These are phyloP conservation scores for Scatophagus argus DNA, from an alignment of 2,113 vertebrate species.

Conservation along the genomic window DNA sequence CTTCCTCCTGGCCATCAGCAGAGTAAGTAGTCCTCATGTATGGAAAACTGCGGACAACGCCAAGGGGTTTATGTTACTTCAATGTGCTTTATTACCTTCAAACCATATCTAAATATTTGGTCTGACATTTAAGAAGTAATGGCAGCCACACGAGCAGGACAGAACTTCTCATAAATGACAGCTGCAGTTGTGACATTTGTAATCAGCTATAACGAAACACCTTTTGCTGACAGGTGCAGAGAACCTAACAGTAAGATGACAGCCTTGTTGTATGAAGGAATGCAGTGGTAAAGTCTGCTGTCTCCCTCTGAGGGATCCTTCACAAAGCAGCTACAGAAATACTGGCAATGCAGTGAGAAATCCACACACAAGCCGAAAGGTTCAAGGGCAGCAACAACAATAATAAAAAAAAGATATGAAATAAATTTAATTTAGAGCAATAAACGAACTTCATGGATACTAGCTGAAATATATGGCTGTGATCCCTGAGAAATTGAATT, in stretches of 20 bases:
- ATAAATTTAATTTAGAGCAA: conserved; percentile 50
- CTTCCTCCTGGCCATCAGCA: conserved; percentile 95
- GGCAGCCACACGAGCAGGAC: accelerated
- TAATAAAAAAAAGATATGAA: conserved; percentile 33
- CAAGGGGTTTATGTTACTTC: neutral
- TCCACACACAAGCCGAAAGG: neutral
- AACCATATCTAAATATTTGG: neutral
- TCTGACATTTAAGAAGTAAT: neutral
- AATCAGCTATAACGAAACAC: neutral
- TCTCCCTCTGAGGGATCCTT: neutral
- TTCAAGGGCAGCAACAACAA: conserved; percentile 30
- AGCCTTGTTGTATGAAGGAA: neutral
- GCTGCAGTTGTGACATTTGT: neutral
- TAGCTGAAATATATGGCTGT: conserved; percentile 30
- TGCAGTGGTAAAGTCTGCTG: neutral
- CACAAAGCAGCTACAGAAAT: neutral
- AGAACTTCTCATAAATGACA: neutral
- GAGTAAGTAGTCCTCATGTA: conserved; percentile 77
- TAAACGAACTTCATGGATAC: conserved; percentile 35
- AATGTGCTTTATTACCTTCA: neutral
- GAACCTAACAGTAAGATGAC: neutral
- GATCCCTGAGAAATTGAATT: conserved; percentile 65
- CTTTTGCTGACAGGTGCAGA: too few relatives aligned
- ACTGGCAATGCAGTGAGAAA: neutral
- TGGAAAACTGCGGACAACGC: neutral